These are phyloP conservation scores for Chamaea fasciata DNA, from an alignment of 2,113 vertebrate species.

Conservation along the genomic window DNA sequence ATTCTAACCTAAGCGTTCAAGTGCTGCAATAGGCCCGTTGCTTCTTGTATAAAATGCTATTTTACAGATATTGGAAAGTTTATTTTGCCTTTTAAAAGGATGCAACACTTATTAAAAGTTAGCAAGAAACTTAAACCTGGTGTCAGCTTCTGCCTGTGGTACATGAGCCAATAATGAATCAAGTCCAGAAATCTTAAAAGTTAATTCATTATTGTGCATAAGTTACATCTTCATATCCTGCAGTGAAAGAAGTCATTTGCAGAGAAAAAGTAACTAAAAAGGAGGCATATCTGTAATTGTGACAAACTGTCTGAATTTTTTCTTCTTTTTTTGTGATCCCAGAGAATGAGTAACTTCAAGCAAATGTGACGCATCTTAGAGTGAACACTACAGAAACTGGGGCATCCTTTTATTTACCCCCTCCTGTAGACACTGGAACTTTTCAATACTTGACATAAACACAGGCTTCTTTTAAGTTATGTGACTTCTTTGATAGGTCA, in stretches of 20 bases:
- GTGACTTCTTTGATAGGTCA: background rate
- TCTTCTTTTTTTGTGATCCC: background rate
- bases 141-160: background rate
- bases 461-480: background rate
- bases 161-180: background rate
- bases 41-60: constrained; percentile 30
- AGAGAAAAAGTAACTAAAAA: background rate
- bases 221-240: background rate
- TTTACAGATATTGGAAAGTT: background rate
- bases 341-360: background rate
- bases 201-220: background rate
- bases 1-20: background rate
- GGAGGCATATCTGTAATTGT: background rate
- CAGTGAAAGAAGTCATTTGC: background rate
- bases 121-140: background rate
- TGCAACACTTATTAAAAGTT: constrained; percentile 1
- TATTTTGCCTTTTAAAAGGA: constrained; percentile 28
- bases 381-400: background rate
- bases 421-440: background rate
- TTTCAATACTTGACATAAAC: background rate
- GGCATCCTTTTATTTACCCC: background rate
- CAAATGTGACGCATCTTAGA: background rate
- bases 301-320: background rate
- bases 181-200: background rate
- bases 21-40: background rate